Conservation (phyloP, 2,888 invertebrate genomes). For the Macropis europaea region DNA sequence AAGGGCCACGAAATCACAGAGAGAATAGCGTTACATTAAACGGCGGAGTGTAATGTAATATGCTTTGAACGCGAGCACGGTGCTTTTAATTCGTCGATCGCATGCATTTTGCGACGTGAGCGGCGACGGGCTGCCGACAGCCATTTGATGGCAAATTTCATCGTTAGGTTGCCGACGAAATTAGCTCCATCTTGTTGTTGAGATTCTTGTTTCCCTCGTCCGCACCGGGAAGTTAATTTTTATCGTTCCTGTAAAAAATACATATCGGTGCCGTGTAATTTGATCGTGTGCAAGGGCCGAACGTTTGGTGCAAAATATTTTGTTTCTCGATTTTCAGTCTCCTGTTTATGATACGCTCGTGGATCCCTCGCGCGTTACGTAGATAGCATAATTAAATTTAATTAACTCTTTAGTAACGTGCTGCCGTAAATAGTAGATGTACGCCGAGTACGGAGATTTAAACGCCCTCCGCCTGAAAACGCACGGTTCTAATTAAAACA, state of each 20-base stretch:
- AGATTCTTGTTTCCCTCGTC: background rate
- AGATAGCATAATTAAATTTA: conserved; percentile 39
- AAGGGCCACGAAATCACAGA: conserved; percentile 20
- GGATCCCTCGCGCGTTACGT: background rate
- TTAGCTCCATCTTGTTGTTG: background rate
- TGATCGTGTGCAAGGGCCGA: too few relatives aligned
- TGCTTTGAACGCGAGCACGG: conserved; percentile 23
- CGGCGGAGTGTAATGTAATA: conserved; percentile 22
- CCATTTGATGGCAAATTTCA: background rate
- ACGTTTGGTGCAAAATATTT: too few relatives aligned
- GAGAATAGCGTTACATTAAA: conserved; percentile 38
- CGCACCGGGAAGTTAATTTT: too few relatives aligned
- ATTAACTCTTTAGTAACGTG: conserved; percentile 24
- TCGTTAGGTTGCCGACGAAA: background rate
- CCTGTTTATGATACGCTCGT: background rate
- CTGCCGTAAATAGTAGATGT: conserved; percentile 17
- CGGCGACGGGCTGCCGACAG: background rate
- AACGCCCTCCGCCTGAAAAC: conserved; percentile 19
- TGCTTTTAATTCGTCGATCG: conserved; percentile 31
- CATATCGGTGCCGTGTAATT: too few relatives aligned
- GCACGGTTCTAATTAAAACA: conserved; percentile 36
- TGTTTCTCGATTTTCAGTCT: too few relatives aligned
- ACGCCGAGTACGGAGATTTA: conserved; percentile 22
- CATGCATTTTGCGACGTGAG: background rate
- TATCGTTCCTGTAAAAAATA: too few relatives aligned